Base-by-base conservation (phyloP, 2,888 invertebrate species). In the Euplexia lucipara region DNA sequence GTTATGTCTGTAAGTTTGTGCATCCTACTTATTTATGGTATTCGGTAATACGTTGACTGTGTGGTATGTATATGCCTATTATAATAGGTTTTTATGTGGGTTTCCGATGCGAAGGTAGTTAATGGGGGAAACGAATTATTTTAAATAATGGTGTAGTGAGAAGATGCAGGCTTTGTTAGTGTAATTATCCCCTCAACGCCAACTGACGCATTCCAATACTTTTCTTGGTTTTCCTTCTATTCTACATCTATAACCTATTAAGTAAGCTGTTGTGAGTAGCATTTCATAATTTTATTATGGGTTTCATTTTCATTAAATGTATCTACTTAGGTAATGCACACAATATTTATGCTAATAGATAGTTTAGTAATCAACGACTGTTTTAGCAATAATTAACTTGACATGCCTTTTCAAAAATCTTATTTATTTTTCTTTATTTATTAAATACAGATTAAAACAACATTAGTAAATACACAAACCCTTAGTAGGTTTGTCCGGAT, bases 1-100 rank as follows among this genome's bases (percentile, higher is more conserved):
- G 76, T 81, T 81, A 82, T 82, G 81, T 81, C 75, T 75, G 70
- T 72, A 70, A 78, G 75, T 82, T 75, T 64, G 78, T 78, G 83
- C 75, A 74, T 79, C 77, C 63, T 66, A 78, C 75, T 70, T 74
- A 81, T 81, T 81, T 79, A 78, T 74, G 80, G 81, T 74, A 81
- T 81, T 81, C 65, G 78, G 73, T 78, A 78, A 79, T 75, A 79
- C 53, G 73, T 64, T 78, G 72, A 73, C 68, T 63, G 58, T 65
- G 62, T 65, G 79, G 75, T 78, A 79, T 79, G 69, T 78, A 41
- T 65, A 35, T 74, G 65, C 63, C 66, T 82, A 78, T 79, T 78
- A 73, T 68, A 81, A 74, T 81, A 70, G 61, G 59, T 61, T 76
- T 64, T 26, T 75, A 77, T 76, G 61, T 64, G 44, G 44, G 48